Percentiles rank a stretch among this genome's conserved stretches.
These are phyloP conservation scores for Saccostrea echinata DNA, from an alignment of 1,140 invertebrate species.

Conservation along the genomic window DNA sequence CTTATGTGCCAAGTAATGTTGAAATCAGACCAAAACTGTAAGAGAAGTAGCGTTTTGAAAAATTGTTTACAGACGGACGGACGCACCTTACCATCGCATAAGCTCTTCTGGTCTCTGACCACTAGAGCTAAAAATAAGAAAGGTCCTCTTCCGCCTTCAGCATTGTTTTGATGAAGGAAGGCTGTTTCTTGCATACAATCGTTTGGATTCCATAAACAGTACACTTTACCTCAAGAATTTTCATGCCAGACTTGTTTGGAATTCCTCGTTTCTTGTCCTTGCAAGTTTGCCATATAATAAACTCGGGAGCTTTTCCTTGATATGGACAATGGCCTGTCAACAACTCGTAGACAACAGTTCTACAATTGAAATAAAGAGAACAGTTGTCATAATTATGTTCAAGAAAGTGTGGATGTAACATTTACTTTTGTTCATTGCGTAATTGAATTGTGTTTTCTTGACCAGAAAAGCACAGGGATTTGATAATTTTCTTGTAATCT, in stretches of 20 bases:
- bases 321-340: conserved; percentile 76
- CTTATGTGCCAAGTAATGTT: no score
- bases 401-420: neutral
- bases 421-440: neutral
- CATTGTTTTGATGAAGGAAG: no score
- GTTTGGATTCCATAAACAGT: neutral
- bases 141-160: no score
- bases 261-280: conserved; percentile 71
- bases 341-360: conserved; percentile 79
- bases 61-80: no score
- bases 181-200: neutral
- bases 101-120: no score
- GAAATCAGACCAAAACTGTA: no score
- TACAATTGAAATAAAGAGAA: conserved; percentile 56
- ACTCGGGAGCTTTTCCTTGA: conserved; percentile 67
- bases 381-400: neutral
- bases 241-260: conserved; percentile 70
- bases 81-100: no score
- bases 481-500: neutral
- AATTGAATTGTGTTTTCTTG: no score
- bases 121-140: no score
- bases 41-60: no score
- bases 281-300: conserved; percentile 77
- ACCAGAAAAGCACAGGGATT: neutral
- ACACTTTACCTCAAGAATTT: conserved; percentile 72